Evolutionary conservation across 1,140 invertebrate genomes (phyloP), one percentile per base, ranked within the genome.

Genomic region (Brachionus koreanus): DNA sequence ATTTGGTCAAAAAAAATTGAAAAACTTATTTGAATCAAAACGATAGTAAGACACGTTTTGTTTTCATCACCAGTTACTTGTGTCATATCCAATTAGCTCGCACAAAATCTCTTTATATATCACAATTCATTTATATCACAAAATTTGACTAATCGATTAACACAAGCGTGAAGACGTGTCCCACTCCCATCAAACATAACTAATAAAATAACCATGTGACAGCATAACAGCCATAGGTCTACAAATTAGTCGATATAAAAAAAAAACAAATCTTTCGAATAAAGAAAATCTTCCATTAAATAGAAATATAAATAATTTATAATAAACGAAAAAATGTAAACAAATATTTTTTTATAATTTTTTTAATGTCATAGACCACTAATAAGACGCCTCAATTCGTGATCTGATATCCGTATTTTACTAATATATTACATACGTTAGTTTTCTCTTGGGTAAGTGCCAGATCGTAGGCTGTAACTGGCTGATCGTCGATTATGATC

Each of bases 351-450:
- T 46, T 46, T n/a, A 19, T 23, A 46, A 49, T 46, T 25, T 74
- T 42, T 23, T 74, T 46, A 29, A 25, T 46, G 6, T 46, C 23
- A 7, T n/a, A 35, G 33, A 16, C 37, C 19, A 16, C 19, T 25
- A 19, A 19, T 5, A 23, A 25, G 16, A 57, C 9, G 49, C 49
- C 49, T 33, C 39, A 82, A 25, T 57, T 67, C 16, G 25, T 82
- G 37, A 82, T 33, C 33, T 82, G 61, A 37, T 82, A 67, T 16
- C 57, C 79, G 33, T 82, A 67, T 72, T 65, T 82, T 37, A 69
- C 43, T 72, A 83, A 33, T 52, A 83, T 63, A 35, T 83, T 43
- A 77, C 82, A 75, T 16, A 83, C 72, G 61, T 75, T 43, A 6
- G 25, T 57, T 35, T 76, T 69, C 25, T 83, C 43, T 46, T 83